A percentile compares a stretch with the other conserved stretches of the same genome.
phyloP scores from a whole-genome alignment of 1,140 invertebrate genomes.

The Drosophila punjabiensis region DNA sequence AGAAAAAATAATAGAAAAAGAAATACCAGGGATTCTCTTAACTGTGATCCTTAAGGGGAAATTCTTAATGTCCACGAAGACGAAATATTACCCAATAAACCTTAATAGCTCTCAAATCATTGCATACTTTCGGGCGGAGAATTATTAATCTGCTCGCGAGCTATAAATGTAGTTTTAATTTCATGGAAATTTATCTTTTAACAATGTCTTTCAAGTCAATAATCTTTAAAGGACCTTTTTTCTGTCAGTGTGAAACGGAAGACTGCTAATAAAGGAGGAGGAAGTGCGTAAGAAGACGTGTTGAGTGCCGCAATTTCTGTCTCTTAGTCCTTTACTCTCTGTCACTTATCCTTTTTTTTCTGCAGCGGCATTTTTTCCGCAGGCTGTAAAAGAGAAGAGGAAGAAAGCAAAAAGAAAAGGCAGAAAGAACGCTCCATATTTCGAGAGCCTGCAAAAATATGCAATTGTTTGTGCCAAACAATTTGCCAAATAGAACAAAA shows the following conservation, averaged over 20 bases:
- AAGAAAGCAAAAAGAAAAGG: slow-evolving; percentile 8
- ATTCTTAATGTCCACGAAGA: background rate
- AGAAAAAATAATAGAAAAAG: slow-evolving; percentile 18
- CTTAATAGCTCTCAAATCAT: background rate
- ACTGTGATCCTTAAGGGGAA: slow-evolving; percentile 14
- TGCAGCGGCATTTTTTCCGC: slow-evolving; percentile 18
- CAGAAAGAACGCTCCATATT: slow-evolving; percentile 45
- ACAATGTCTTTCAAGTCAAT: background rate
- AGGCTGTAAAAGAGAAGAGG: background rate
- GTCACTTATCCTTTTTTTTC: background rate
- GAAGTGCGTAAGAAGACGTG: slow-evolving; percentile 22
- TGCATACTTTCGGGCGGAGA: background rate
- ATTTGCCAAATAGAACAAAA: slow-evolving; percentile 53
- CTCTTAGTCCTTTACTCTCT: slow-evolving; percentile 10
- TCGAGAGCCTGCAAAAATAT: slow-evolving; percentile 59
- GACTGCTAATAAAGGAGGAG: background rate
- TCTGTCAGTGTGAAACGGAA: background rate
- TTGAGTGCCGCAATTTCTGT: slow-evolving; percentile 34
- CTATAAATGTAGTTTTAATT: background rate
- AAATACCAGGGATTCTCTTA: slow-evolving; percentile 22
- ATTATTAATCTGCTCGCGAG: background rate
- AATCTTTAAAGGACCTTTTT: background rate
- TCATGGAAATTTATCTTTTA: background rate
- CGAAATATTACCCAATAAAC: background rate
- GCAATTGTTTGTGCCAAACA: slow-evolving; percentile 70